These are phyloP conservation scores for Lophotriccus pileatus DNA, from an alignment of 2,797 vertebrate species.

Conservation along the genomic window DNA sequence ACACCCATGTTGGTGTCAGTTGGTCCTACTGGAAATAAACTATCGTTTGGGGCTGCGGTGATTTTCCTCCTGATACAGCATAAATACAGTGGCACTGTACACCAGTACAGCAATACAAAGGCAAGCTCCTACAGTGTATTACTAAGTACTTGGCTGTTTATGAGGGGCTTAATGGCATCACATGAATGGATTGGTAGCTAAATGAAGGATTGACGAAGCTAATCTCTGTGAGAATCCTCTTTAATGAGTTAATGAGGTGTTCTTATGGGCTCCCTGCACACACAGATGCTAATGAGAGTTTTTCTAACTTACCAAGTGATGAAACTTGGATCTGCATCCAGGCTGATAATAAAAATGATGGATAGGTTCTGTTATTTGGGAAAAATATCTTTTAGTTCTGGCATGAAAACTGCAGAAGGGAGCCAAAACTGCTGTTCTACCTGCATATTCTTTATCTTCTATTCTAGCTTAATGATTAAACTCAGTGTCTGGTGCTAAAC, in stretches of 20 bases:
- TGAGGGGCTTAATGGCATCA: slow-evolving; percentile 60
- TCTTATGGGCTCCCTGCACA: slow-evolving; percentile 58
- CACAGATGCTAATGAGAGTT: slow-evolving; percentile 53
- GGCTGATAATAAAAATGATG: slow-evolving; percentile 48
- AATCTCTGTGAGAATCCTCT: slow-evolving; percentile 67
- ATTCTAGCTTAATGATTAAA: neutral
- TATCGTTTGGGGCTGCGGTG: neutral
- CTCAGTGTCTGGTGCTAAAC: neutral
- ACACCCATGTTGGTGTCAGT: rapidly evolving
- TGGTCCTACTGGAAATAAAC: neutral
- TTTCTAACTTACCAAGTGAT: slow-evolving; percentile 49
- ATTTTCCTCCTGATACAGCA: neutral
- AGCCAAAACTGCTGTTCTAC: neutral
- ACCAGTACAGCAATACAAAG: neutral
- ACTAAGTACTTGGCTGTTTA: neutral
- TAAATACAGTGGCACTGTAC: neutral
- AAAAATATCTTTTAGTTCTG: slow-evolving; percentile 23
- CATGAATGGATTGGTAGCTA: slow-evolving; percentile 66
- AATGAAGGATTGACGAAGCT: slow-evolving; percentile 66
- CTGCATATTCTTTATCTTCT: neutral
- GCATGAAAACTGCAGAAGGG: neutral
- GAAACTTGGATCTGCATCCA: slow-evolving; percentile 41
- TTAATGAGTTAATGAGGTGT: slow-evolving; percentile 72
- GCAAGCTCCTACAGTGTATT: neutral
- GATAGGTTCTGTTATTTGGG: slow-evolving; percentile 16